Conservation (phyloP, 2,888 invertebrate species). For the Argynnis bischoffii region DNA sequence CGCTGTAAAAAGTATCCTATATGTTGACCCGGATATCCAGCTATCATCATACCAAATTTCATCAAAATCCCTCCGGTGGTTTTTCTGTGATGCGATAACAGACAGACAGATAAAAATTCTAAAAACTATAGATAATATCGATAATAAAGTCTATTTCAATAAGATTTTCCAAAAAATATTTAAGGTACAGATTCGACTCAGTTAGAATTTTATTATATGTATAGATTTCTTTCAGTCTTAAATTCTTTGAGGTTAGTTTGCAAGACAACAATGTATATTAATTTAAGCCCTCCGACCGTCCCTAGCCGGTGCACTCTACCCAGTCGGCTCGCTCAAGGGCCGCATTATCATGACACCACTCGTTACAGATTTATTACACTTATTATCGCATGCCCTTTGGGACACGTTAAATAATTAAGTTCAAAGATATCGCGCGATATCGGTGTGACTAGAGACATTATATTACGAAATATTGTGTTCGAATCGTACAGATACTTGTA, state of each 20-base stretch:
- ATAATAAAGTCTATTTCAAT: too few species aligned
- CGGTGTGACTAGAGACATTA: conserved; percentile 38
- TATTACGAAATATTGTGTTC: conserved; percentile 36
- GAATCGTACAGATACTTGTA: conserved; percentile 24
- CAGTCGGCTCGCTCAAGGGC: conserved; percentile 43
- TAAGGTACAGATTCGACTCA: too few species aligned
- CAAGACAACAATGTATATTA: conserved; percentile 33
- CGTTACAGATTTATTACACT: conserved; percentile 49
- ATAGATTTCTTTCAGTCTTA: background rate
- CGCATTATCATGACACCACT: conserved; percentile 48
- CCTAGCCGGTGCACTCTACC: conserved; percentile 18
- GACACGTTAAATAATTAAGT: conserved; percentile 50
- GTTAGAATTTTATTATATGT: too few species aligned
- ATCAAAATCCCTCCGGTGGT: too few species aligned
- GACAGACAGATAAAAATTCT: too few species aligned
- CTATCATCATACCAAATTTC: too few species aligned
- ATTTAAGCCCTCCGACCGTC: conserved; percentile 33
- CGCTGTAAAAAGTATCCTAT: too few species aligned
- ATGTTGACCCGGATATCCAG: too few species aligned
- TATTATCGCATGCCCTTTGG: conserved; percentile 48
- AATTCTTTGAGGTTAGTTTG: conserved; percentile 8
- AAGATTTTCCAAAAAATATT: too few species aligned
- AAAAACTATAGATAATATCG: too few species aligned
- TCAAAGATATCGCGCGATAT: conserved; percentile 40
- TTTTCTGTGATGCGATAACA: too few species aligned